phyloP scores from a whole-genome alignment of 2,797 vertebrate species.

The Semotilus atromaculatus region DNA sequence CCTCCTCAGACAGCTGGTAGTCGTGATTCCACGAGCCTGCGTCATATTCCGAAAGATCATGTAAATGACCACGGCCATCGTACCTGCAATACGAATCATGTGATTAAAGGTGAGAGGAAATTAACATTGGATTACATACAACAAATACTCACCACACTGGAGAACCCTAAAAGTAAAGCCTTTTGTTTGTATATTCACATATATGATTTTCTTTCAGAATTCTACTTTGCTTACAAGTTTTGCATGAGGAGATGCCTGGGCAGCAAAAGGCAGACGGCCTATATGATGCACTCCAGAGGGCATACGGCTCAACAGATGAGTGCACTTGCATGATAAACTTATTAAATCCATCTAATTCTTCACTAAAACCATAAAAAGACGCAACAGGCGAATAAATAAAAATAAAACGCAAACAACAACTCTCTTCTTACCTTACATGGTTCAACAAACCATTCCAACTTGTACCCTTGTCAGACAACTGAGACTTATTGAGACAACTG shows the following conservation, averaged over 20 bases:
- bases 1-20: constrained; percentile 97
- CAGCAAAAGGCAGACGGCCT: constrained; percentile 61
- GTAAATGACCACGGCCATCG: constrained; percentile 98
- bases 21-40: constrained; percentile 98
- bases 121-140: constrained; percentile 59
- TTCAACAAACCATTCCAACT: constrained; percentile 83
- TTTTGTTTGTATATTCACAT: constrained; percentile 44
- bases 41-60: constrained; percentile 99
- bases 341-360: constrained; percentile 59
- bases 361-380: constrained; percentile 64
- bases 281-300: constrained; percentile 52
- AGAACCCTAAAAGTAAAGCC: constrained; percentile 66
- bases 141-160: constrained; percentile 74
- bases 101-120: constrained; percentile 80
- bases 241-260: constrained; percentile 55
- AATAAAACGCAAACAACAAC: constrained; percentile 65
- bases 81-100: constrained; percentile 89
- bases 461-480: constrained; percentile 73
- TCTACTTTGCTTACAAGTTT: constrained; percentile 64
- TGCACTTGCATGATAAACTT: constrained; percentile 58
- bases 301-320: constrained; percentile 42
- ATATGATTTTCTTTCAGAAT: constrained; percentile 33
- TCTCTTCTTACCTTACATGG: constrained; percentile 92
- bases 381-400: constrained; percentile 62
- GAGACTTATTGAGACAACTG: constrained; percentile 52